Percentiles rank a stretch among this genome's conserved stretches.
Evolutionary conservation across 2,888 invertebrate genomes (phyloP).

Genomic region (Steinernema hermaphroditum): DNA sequence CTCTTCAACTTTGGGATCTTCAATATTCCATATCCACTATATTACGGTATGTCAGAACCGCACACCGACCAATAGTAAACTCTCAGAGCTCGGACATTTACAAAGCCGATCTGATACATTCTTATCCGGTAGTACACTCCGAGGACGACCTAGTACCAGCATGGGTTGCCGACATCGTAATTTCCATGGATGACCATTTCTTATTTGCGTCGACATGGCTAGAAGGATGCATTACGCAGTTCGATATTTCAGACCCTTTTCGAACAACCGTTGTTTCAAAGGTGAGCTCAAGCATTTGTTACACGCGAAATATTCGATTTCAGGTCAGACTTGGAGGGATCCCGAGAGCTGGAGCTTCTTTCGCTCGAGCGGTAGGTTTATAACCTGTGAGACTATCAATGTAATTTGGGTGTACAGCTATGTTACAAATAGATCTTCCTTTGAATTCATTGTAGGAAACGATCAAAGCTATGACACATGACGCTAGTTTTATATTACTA

Average conservation of each 20-base stretch:
- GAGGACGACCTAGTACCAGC: not conserved
- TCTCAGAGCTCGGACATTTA: not conserved
- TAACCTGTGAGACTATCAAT: no score
- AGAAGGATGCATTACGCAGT: conserved; percentile 18
- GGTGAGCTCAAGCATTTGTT: not conserved
- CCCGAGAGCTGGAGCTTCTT: not conserved
- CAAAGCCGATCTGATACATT: conserved; percentile 15
- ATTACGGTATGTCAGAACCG: not conserved
- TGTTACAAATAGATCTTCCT: no score
- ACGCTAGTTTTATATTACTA: no score
- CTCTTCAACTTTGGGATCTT: not conserved
- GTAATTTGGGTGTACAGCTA: no score
- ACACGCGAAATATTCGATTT: not conserved
- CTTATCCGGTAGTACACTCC: not conserved
- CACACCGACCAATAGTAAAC: no score
- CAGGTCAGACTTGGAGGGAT: conserved; percentile 3
- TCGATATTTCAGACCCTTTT: conserved; percentile 17
- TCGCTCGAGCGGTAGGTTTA: conserved; percentile 2
- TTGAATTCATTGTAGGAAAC: no score
- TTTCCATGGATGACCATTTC: conserved; percentile 11
- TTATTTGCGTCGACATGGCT: conserved; percentile 17
- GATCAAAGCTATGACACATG: no score
- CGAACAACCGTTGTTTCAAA: not conserved
- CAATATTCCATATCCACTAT: conserved; percentile 18
- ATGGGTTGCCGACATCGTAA: conserved; percentile 20